Evolutionary conservation across 2,113 vertebrate genomes (phyloP).

Genomic region (Periophthalmus modestus): DNA sequence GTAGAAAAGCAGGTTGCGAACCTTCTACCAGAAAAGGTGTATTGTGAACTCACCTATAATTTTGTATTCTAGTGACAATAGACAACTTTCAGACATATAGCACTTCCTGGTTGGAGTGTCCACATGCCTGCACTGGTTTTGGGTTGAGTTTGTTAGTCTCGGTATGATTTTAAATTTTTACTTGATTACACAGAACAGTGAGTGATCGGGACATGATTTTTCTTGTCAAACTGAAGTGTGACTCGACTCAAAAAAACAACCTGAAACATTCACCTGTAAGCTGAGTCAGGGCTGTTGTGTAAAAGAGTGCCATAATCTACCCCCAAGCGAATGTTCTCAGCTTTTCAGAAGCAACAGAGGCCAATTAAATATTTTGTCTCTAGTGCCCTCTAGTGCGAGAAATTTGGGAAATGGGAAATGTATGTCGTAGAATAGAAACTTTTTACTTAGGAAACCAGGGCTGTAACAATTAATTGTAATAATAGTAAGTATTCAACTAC

Average conservation of each 20-base stretch:
- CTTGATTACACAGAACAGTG: not conserved
- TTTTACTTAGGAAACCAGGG: not conserved
- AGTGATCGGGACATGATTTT: not conserved
- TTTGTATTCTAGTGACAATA: not conserved
- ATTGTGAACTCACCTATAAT: too few relatives aligned
- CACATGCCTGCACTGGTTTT: not conserved
- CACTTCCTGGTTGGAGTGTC: not conserved
- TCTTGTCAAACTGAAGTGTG: slow-evolving; percentile 9
- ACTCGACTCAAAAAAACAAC: not conserved
- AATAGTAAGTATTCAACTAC: too few relatives aligned
- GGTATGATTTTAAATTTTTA: not conserved
- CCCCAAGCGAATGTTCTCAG: not conserved
- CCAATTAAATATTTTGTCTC: not conserved
- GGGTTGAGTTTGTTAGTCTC: too few relatives aligned
- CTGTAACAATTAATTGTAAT: too few relatives aligned
- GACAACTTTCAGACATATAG: too few relatives aligned
- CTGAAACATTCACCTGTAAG: slow-evolving; percentile 14
- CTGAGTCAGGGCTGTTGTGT: slow-evolving; percentile 5
- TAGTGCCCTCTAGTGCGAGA: slow-evolving; percentile 45
- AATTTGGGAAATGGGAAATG: not conserved
- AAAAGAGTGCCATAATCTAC: not conserved
- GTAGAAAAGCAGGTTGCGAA: too few relatives aligned
- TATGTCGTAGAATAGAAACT: not conserved
- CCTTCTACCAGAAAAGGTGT: too few relatives aligned
- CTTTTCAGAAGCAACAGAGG: not conserved